These are phyloP conservation scores for Phyllotreta cruciferae DNA, from an alignment of 2,888 invertebrate genomes.

Conservation along the genomic window DNA sequence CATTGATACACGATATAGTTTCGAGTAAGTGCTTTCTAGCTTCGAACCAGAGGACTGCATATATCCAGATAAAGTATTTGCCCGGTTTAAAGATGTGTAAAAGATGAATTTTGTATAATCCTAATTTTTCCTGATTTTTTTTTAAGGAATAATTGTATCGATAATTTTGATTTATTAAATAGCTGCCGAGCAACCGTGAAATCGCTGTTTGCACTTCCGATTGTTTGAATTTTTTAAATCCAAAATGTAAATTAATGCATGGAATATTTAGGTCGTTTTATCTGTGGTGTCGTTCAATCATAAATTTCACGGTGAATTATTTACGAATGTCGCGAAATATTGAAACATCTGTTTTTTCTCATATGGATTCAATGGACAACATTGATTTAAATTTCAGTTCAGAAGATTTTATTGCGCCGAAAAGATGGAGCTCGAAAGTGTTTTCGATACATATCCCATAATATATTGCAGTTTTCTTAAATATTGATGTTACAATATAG, in stretches of 20 bases:
- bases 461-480: too few relatives aligned
- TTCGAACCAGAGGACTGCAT: constrained; percentile 21
- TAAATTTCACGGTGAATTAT: constrained; percentile 27
- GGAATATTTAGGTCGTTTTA: constrained; percentile 10
- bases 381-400: too few relatives aligned
- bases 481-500: too few relatives aligned
- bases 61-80: constrained; percentile 24
- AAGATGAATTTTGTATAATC: not conserved
- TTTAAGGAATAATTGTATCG: not conserved
- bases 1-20: constrained; percentile 24
- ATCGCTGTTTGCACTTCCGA: too few relatives aligned
- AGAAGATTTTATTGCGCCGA: too few relatives aligned
- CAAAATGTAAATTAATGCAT: too few relatives aligned
- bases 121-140: not conserved
- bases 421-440: too few relatives aligned
- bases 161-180: too few relatives aligned
- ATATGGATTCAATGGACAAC: constrained; percentile 4
- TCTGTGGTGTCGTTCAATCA: constrained; percentile 24
- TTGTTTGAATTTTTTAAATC: too few relatives aligned
- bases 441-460: too few relatives aligned
- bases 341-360: constrained; percentile 23
- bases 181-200: too few relatives aligned
- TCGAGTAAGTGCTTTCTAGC: constrained; percentile 9
- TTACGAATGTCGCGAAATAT: constrained; percentile 11
- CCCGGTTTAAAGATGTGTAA: constrained; percentile 12